phyloP scores from a whole-genome alignment of 2,113 vertebrate genomes.

The Chlamydotis undulata region DNA sequence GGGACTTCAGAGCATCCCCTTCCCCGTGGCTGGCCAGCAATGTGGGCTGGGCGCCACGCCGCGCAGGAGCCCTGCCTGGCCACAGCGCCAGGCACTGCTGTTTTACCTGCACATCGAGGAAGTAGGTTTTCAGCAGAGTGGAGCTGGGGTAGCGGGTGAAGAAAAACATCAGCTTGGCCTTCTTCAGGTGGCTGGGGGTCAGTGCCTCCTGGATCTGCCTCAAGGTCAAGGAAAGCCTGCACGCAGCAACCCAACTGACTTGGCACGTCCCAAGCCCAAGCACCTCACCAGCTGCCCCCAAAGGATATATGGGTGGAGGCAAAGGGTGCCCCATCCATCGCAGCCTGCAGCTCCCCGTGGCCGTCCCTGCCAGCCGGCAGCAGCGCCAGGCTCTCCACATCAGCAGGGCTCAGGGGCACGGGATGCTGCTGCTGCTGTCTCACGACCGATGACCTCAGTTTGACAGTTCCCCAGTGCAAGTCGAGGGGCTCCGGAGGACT shows the following conservation, averaged over 20 bases:
- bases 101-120: slow-evolving; percentile 92
- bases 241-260: fast-evolving
- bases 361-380: slow-evolving; percentile 81
- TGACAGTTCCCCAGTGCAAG: slow-evolving; percentile 78
- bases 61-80: not conserved
- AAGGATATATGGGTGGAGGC: slow-evolving; percentile 92
- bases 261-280: fast-evolving
- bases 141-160: slow-evolving; percentile 97
- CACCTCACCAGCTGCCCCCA: not conserved
- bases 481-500: slow-evolving; percentile 71
- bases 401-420: slow-evolving; percentile 51
- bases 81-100: not conserved
- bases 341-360: slow-evolving; percentile 71
- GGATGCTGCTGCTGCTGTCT: slow-evolving; percentile 80
- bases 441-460: slow-evolving; percentile 75
- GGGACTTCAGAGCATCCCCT: not conserved
- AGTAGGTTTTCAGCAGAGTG: slow-evolving; percentile 89
- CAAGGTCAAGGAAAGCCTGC: slow-evolving; percentile 82
- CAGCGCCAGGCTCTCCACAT: slow-evolving; percentile 71
- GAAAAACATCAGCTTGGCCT: slow-evolving; percentile 98
- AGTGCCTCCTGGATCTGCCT: slow-evolving; percentile 89
- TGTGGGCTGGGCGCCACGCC: fast-evolving
- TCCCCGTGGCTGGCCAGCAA: fast-evolving
- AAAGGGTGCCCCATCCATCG: slow-evolving; percentile 71
- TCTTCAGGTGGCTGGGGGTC: slow-evolving; percentile 93